These are phyloP conservation scores for Percina caprodes DNA, from an alignment of 2,113 vertebrate genomes.

Conservation along the genomic window DNA sequence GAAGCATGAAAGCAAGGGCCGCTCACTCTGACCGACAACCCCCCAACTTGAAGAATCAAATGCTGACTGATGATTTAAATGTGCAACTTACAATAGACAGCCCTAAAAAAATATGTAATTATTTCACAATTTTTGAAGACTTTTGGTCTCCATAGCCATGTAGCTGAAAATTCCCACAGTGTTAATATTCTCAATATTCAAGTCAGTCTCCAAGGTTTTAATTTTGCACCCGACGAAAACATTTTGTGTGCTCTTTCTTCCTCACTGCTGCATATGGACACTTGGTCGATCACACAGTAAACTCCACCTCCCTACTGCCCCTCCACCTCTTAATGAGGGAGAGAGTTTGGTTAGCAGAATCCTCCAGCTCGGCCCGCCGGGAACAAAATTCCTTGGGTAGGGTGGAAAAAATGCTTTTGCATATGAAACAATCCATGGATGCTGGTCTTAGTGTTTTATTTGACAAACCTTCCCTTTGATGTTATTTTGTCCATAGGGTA, in stretches of 20 bases:
- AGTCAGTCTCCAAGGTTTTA: conserved; percentile 13
- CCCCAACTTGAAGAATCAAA: too few species aligned
- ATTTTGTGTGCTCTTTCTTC: conserved; percentile 90
- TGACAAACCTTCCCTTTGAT: conserved; percentile 80
- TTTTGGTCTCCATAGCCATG: background rate
- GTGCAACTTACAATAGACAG: too few species aligned
- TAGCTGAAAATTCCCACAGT: background rate
- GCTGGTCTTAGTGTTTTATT: conserved; percentile 81
- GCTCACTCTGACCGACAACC: too few species aligned
- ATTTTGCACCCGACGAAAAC: conserved; percentile 47
- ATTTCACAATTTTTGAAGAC: background rate
- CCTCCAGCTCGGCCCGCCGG: conserved; percentile 99
- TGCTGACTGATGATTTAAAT: too few species aligned
- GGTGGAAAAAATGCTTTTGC: conserved; percentile 82
- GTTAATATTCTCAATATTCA: background rate
- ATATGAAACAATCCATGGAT: conserved; percentile 95
- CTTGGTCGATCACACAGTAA: conserved; percentile 92
- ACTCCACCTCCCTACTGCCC: conserved; percentile 98
- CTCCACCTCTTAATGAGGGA: conserved; percentile 99
- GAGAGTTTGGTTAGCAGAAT: conserved; percentile 99
- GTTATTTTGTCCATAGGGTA: conserved; percentile 77
- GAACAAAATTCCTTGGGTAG: conserved; percentile 99
- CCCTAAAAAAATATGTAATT: background rate
- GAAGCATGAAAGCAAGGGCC: too few species aligned
- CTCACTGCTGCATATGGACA: conserved; percentile 95